These are phyloP conservation scores for Sapayoa aenigma DNA, from an alignment of 2,113 vertebrate genomes.

Conservation along the genomic window DNA sequence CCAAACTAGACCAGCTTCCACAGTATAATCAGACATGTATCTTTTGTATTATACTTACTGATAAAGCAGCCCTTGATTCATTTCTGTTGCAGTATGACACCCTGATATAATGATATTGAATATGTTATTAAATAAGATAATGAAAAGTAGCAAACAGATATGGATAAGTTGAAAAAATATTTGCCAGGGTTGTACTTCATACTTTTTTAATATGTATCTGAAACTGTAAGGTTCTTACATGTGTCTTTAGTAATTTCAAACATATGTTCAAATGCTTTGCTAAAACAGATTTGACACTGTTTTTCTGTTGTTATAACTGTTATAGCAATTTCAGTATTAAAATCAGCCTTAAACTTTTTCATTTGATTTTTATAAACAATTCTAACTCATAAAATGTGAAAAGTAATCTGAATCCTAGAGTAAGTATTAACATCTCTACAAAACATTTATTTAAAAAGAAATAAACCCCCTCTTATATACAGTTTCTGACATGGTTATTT, in stretches of 20 bases:
- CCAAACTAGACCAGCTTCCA: neutral
- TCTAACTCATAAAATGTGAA: neutral
- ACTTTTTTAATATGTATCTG: neutral
- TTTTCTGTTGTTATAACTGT: neutral
- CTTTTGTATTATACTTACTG: neutral
- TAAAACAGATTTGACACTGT: neutral
- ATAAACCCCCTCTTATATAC: rapidly evolving
- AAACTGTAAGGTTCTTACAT: neutral
- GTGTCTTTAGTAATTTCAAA: neutral
- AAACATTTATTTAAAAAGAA: neutral
- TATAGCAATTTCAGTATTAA: neutral
- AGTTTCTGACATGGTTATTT: neutral
- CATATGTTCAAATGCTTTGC: neutral
- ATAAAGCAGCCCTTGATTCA: neutral
- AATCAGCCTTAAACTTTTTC: neutral
- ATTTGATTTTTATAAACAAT: neutral
- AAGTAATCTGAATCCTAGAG: neutral
- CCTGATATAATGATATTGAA: neutral
- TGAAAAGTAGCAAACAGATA: neutral
- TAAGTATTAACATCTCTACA: neutral
- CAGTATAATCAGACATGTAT: neutral
- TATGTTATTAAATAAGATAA: neutral
- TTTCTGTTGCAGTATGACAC: neutral
- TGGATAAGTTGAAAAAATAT: neutral
- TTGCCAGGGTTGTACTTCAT: neutral